Evolutionary conservation across 2,113 vertebrate species (phyloP).

Genomic region (Nothoprocta perdicaria): DNA sequence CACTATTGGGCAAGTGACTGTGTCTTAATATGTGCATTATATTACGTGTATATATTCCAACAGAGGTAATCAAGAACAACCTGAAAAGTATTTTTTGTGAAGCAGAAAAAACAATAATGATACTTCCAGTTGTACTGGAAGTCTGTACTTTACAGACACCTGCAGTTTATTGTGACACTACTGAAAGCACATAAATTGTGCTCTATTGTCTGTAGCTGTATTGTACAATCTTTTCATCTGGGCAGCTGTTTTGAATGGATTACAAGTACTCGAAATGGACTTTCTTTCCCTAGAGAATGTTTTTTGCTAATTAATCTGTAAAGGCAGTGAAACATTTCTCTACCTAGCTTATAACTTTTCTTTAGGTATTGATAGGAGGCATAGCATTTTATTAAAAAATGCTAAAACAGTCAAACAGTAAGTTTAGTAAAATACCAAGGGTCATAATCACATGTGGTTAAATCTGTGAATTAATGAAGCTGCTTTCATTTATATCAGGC

Average conservation of each 20-base stretch:
- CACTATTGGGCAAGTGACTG: neutral
- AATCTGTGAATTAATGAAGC: neutral
- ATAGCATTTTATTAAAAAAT: neutral
- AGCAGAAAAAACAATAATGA: neutral
- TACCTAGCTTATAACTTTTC: neutral
- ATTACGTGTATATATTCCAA: conserved; percentile 13
- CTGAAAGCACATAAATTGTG: neutral
- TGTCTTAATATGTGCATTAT: conserved; percentile 57
- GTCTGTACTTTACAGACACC: neutral
- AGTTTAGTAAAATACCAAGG: neutral
- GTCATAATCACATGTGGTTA: neutral
- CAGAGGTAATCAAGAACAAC: conserved; percentile 23
- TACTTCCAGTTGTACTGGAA: neutral
- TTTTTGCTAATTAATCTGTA: neutral
- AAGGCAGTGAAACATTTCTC: neutral
- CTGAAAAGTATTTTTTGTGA: conserved; percentile 7
- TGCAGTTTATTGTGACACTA: neutral
- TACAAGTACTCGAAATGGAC: neutral
- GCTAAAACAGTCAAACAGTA: neutral
- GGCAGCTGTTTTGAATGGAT: conserved; percentile 10
- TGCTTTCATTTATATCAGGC: neutral
- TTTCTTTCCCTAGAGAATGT: neutral
- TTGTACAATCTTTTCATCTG: conserved; percentile 11
- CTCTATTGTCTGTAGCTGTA: neutral
- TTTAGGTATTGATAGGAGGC: neutral